Evolutionary conservation across 2,113 vertebrate genomes (phyloP), one percentile per base, ranked within the genome.

Genomic region (Oophaga pumilio): DNA sequence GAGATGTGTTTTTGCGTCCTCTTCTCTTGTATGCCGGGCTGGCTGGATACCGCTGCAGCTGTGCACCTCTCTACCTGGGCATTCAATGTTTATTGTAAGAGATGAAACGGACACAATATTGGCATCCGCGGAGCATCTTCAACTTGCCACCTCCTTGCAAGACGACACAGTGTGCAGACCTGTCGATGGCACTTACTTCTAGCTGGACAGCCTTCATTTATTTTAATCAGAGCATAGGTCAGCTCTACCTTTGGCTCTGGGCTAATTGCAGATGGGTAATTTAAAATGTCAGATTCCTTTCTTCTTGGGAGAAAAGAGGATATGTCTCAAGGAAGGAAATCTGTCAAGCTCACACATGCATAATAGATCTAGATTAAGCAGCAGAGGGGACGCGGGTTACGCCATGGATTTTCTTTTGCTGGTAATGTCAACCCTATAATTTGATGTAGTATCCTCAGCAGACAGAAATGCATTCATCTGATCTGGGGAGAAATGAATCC

Each of bases 351-450:
- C 62, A 28, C n/a, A 64, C 76, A 79, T 86, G 85, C 76, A 86
- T 86, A 86, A 86, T 86, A 69, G 76, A 86, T 86, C 76, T 80
- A 79, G 76, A 86, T 79, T 68, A 86, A 86, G 50, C 15, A n/a
- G 85, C 62, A 69, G 17, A 79, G 76, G 15, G 52, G 76, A 77
- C 26, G 85, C 62, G 17, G 60, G 62, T 77, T 52, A 20, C 17
- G 50, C 76, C 85, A 86, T 86, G 78, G 85, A 86, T 86, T 86
- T 86, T 86, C 49, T 66, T 76, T 86, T 86, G 69, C 76, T 86
- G 85, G 60, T 78, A 86, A 86, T 86, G 85, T 86, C 85, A 86
- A 69, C 62, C 85, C 62, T 86, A 86, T 86, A 86, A 86, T 86
- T 68, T 79, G 85, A 86, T 86, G 85, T 52, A 80, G 50, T 76